Percentiles rank a stretch among this genome's conserved stretches.
Conservation (phyloP, 2,113 vertebrate species). For the Ceratotherium simum region DNA sequence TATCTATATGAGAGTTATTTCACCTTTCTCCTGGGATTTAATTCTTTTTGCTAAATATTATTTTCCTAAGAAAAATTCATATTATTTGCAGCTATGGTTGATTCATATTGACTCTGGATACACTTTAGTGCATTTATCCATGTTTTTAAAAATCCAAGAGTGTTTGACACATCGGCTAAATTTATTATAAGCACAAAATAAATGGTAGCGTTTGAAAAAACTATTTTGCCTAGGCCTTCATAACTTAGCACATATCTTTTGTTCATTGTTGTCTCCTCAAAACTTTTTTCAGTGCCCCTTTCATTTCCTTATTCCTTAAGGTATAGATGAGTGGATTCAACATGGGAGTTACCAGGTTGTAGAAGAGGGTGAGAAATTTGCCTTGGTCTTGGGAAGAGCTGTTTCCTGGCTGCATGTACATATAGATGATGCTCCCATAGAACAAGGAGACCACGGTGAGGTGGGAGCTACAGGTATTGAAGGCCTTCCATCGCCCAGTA, state of each 20-base stretch:
- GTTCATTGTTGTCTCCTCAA: not conserved
- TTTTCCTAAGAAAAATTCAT: not conserved
- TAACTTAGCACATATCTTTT: not conserved
- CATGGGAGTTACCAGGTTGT: slow-evolving; percentile 58
- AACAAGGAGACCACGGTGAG: slow-evolving; percentile 57
- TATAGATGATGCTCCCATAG: slow-evolving; percentile 63
- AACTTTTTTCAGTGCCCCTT: slow-evolving; percentile 48
- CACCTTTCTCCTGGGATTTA: not conserved
- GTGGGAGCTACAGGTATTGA: slow-evolving; percentile 65
- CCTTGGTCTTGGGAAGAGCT: slow-evolving; percentile 61
- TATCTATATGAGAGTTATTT: not conserved
- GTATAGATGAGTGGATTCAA: slow-evolving; percentile 62
- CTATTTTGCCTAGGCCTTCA: not conserved
- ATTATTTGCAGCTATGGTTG: not conserved
- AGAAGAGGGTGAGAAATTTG: slow-evolving; percentile 74
- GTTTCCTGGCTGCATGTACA: slow-evolving; percentile 63
- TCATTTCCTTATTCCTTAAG: slow-evolving; percentile 53
- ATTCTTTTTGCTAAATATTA: not conserved
- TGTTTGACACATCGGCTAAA: not conserved
- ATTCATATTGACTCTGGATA: not conserved
- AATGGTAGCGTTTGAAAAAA: not conserved
- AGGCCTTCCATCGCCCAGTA: not conserved
- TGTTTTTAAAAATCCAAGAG: not conserved
- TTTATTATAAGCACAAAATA: not conserved
- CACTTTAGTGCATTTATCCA: not conserved